Evolutionary conservation across 2,113 vertebrate species (phyloP).

Genomic region (Thamnophis sirtalis): DNA sequence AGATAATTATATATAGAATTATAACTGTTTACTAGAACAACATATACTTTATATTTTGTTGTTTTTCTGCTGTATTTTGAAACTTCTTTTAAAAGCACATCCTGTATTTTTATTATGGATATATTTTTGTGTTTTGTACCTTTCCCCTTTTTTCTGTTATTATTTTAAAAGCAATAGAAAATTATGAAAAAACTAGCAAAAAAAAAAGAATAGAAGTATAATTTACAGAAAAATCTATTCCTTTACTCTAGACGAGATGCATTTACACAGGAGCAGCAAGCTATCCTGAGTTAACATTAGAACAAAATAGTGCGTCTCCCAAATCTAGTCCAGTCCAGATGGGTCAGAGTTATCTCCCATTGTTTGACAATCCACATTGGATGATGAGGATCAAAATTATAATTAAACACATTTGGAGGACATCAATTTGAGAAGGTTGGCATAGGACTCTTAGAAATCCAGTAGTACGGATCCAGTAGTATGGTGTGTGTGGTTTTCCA

Average conservation of each 20-base stretch:
- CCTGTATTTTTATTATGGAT: neutral
- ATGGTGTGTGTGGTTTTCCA: too few species aligned
- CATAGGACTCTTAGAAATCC: neutral
- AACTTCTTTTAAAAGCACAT: neutral
- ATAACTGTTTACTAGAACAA: neutral
- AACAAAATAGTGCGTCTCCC: neutral
- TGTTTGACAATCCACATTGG: neutral
- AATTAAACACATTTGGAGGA: neutral
- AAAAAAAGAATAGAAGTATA: neutral
- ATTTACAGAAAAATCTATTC: neutral
- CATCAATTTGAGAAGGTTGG: neutral
- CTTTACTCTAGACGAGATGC: neutral
- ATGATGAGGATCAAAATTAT: neutral
- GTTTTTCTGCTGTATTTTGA: neutral
- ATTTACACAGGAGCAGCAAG: neutral
- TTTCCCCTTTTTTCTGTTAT: neutral
- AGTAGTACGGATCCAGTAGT: too few species aligned
- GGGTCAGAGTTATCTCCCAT: neutral
- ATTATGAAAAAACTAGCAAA: neutral
- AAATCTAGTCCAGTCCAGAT: neutral
- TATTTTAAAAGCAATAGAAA: neutral
- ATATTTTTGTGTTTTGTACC: neutral
- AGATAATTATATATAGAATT: neutral
- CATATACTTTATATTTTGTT: neutral
- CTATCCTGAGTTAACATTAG: neutral